Conservation (phyloP, 2,888 invertebrate genomes). For the Mallateleia sp. region DNA sequence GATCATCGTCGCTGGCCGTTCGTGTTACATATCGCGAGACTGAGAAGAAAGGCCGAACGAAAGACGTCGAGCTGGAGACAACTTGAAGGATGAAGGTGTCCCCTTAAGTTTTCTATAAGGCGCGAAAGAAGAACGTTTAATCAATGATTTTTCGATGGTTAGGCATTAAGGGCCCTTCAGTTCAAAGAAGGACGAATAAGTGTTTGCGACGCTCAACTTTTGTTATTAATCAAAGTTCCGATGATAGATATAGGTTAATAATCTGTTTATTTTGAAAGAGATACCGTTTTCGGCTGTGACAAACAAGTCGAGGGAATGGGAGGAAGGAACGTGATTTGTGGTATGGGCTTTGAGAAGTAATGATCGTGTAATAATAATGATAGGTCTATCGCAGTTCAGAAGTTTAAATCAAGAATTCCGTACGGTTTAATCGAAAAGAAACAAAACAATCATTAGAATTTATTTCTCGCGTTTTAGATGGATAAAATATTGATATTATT, state of each 20-base stretch:
- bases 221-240: not conserved
- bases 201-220: slow-evolving; percentile 1
- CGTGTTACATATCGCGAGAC: slow-evolving; percentile 42
- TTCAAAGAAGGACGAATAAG: slow-evolving; percentile 7
- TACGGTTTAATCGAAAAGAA: too few relatives aligned
- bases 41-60: slow-evolving; percentile 43
- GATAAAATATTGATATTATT: too few relatives aligned
- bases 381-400: too few relatives aligned
- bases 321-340: too few relatives aligned
- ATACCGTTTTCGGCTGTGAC: not conserved
- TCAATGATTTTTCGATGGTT: slow-evolving; percentile 55
- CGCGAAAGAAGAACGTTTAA: slow-evolving; percentile 45
- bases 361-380: too few relatives aligned
- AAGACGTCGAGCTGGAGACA: slow-evolving; percentile 42
- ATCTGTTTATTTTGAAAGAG: not conserved
- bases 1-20: slow-evolving; percentile 62
- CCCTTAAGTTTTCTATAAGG: slow-evolving; percentile 55
- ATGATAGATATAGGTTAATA: not conserved
- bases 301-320: too few relatives aligned
- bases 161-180: slow-evolving; percentile 27
- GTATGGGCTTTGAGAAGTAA: too few relatives aligned
- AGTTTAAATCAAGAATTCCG: too few relatives aligned
- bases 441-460: too few relatives aligned
- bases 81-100: slow-evolving; percentile 66
- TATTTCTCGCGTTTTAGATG: too few relatives aligned